A percentile compares a stretch with the other conserved stretches of the same genome.
Evolutionary conservation across 2,888 invertebrate species (phyloP).

Genomic region (Hypomecis atomaria): DNA sequence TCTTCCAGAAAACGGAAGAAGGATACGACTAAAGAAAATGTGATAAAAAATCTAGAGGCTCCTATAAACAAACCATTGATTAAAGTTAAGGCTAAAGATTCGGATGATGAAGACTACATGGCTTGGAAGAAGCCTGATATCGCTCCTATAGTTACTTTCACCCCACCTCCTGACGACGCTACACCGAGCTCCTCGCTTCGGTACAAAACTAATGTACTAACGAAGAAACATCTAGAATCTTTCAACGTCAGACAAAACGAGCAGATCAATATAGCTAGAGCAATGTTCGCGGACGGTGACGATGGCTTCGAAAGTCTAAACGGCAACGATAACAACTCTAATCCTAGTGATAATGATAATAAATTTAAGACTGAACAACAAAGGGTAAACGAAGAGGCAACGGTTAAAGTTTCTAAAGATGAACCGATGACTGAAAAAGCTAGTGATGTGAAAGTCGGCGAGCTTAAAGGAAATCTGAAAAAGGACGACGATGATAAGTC

Average conservation of each 20-base stretch:
- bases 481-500: constrained; percentile 78
- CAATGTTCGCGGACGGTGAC: constrained; percentile 85
- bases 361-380: constrained; percentile 45
- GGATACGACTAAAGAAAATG: constrained; percentile 67
- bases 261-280: constrained; percentile 57
- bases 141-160: constrained; percentile 76
- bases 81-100: constrained; percentile 76
- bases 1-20: constrained; percentile 76
- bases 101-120: constrained; percentile 81
- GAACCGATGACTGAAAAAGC: constrained; percentile 26
- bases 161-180: constrained; percentile 72
- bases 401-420: constrained; percentile 45
- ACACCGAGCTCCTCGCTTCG: constrained; percentile 62
- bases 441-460: constrained; percentile 36
- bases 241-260: constrained; percentile 70
- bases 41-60: constrained; percentile 63
- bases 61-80: constrained; percentile 62
- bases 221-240: constrained; percentile 78
- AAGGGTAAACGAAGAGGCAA: constrained; percentile 39
- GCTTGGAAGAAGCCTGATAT: constrained; percentile 76
- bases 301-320: constrained; percentile 95
- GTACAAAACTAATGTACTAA: constrained; percentile 70
- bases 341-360: constrained; percentile 84
- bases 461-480: constrained; percentile 50
- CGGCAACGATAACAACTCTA: constrained; percentile 92